Evolutionary conservation across 2,113 vertebrate genomes (phyloP), one percentile per base, ranked within the genome.

Genomic region (Cariama cristata): DNA sequence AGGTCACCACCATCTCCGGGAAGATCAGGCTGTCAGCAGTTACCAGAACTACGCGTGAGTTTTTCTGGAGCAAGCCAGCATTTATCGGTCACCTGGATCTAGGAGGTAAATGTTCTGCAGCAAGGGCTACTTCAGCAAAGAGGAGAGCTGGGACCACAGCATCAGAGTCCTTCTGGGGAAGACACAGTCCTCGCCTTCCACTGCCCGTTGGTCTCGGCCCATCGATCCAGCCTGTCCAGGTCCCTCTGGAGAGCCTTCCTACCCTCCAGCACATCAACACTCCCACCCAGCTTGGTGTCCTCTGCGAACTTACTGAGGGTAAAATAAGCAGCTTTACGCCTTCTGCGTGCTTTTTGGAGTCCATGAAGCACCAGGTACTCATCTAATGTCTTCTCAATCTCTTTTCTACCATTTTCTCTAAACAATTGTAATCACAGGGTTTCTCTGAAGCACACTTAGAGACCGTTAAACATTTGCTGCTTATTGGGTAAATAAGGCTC

Each of bases 401-500:
- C 59, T 69, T 91, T 91, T 24, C 67, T 82, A 38, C 66, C 79
- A 83, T 59, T 47, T 80, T 76, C 58, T 76, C 72, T 47, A 88
- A 91, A 84, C 75, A 94, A 64, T 40, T 76, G 83, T 83, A 88
- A 89, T 73, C 86, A 80, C 67, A n/a, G 44, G 18, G 67, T 76
- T 86, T 86, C 63, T 79, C 83, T 89, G 89, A 93, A 96, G 89
- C 83, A 90, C 62, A 44, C 89, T 88, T 35, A 0, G 30, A 82
- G 79, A 66, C 28, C 0, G 4, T 91, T 93, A 91, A 83, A 96
- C 91, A 58, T 84, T 86, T 86, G 40, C 79, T 44, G 40, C 35
- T 83, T 38, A 52, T 69, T 75, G 58, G 93, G 86, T 88, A 94
- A 94, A 88, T 55, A 94, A 86, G 62, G 62, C 86, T 86, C 32